Base-by-base conservation (phyloP, 2,888 invertebrate species). In the Epicampocera succincta region DNA sequence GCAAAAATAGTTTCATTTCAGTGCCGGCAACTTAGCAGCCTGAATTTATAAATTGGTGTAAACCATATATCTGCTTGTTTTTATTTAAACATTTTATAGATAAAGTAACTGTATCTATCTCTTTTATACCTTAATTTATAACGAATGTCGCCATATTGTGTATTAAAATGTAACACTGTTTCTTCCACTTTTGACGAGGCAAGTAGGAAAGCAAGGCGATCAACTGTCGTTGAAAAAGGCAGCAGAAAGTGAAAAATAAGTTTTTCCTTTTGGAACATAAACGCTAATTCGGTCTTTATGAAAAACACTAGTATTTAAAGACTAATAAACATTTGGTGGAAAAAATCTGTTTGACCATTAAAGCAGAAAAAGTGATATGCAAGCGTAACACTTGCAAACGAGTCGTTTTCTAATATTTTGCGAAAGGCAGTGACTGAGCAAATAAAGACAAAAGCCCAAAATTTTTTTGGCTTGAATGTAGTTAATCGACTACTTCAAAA, bases 131-230 rank as follows among this genome's bases (percentile, higher is more conserved):
- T 66, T 52, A 60, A 52, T 13, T 13, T 73, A 61, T 19, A 66
- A 60, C 78, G 21, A 73, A 79, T 61, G 52, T 73, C 78, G 78
- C 78, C 78, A 79, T 79, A 79, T 73, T 79, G 78, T 60, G 78
- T 66, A 61, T 60, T 73, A 61, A 79, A 79, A 73, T 68, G 72
- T 79, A 79, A 73, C 78, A 78, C 78, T 82, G 71, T 78, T 82
- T 82, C 71, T 75, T 75, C 78, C 82, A 82, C 74, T 82, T 82
- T 81, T 73, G 77, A 77, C 81, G 81, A 80, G 81, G 77, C 81
- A 81, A 78, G 69, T 54, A 79, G 73, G 61, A 54, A 79, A 61
- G 71, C 65, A 78, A 71, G 78, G 78, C 78, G 68, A 82, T 56
- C 72, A 66, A 78, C 44, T 78, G 42, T 78, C 71, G 82, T 78